These are phyloP conservation scores for Lasioglossum calceatum DNA, from an alignment of 2,888 invertebrate species.

Conservation along the genomic window DNA sequence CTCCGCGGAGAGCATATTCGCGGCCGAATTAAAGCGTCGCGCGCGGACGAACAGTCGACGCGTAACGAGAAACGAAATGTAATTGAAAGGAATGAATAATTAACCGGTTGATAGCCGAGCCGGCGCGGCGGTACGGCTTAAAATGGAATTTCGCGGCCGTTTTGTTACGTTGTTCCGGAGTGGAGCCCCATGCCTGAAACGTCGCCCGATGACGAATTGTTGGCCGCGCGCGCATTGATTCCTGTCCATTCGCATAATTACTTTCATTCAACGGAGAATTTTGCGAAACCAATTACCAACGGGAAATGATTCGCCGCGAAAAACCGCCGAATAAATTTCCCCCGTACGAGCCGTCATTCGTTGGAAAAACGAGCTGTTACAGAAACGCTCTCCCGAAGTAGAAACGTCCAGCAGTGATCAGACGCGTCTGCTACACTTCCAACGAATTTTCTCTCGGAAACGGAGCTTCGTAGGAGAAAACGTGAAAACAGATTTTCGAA, in stretches of 20 bases:
- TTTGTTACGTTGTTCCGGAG: constrained; percentile 9
- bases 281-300: constrained; percentile 31
- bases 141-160: constrained; percentile 10
- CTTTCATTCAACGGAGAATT: constrained; percentile 49
- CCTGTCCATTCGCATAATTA: constrained; percentile 28
- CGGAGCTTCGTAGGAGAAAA: not conserved
- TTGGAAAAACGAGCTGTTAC: not conserved
- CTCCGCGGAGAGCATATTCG: not conserved
- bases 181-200: not conserved
- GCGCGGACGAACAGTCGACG: not conserved
- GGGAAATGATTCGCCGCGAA: constrained; percentile 26
- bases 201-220: constrained; percentile 6
- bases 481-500: not conserved
- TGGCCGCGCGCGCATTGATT: constrained; percentile 27
- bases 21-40: constrained; percentile 6
- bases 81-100: constrained; percentile 11
- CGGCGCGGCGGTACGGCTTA: not conserved
- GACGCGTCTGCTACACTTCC: not conserved
- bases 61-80: constrained; percentile 13
- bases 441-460: not conserved
- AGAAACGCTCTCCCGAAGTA: not conserved
- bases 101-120: not conserved
- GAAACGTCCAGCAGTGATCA: not conserved
- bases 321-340: not conserved
- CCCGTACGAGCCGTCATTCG: not conserved